A percentile compares a stretch with the other conserved stretches of the same genome.
These are phyloP conservation scores for Poicephalus meyeri DNA, from an alignment of 2,113 vertebrate genomes.

Conservation along the genomic window DNA sequence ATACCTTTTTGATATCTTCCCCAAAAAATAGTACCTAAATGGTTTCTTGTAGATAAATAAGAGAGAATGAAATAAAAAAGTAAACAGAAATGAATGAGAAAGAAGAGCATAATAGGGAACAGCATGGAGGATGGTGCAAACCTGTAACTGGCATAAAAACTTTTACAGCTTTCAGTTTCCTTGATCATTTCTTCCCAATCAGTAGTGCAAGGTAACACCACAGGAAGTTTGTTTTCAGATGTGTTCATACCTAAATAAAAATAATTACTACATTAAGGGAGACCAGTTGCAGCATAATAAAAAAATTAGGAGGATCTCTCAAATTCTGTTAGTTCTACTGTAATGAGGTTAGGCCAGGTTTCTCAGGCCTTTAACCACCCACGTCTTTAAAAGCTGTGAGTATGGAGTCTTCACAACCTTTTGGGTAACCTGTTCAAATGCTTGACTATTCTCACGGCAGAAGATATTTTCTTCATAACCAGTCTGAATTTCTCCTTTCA, in stretches of 20 bases:
- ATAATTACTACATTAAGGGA: not conserved
- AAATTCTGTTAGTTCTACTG: not conserved
- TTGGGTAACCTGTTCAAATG: not conserved
- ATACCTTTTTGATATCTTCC: not conserved
- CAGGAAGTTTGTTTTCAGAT: not conserved
- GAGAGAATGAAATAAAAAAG: not conserved
- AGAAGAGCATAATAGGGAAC: not conserved
- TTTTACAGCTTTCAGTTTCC: not conserved
- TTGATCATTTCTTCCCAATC: not conserved
- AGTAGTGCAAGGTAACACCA: not conserved
- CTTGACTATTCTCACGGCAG: not conserved
- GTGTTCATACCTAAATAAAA: not conserved
- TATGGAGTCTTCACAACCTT: not conserved
- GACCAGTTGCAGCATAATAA: not conserved
- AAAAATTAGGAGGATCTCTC: not conserved
- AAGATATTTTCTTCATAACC: not conserved
- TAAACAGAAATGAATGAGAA: not conserved
- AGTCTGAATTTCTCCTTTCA: not conserved
- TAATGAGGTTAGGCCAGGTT: not conserved
- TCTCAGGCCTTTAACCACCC: not conserved
- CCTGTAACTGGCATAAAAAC: not conserved
- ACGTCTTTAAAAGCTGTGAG: not conserved
- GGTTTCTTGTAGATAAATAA: not conserved
- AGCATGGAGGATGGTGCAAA: not conserved
- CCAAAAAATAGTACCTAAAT: not conserved